A percentile compares a stretch with the other conserved stretches of the same genome.
Evolutionary conservation across 2,797 vertebrate species (phyloP).

Genomic region (Eupleurogrammus muticus): DNA sequence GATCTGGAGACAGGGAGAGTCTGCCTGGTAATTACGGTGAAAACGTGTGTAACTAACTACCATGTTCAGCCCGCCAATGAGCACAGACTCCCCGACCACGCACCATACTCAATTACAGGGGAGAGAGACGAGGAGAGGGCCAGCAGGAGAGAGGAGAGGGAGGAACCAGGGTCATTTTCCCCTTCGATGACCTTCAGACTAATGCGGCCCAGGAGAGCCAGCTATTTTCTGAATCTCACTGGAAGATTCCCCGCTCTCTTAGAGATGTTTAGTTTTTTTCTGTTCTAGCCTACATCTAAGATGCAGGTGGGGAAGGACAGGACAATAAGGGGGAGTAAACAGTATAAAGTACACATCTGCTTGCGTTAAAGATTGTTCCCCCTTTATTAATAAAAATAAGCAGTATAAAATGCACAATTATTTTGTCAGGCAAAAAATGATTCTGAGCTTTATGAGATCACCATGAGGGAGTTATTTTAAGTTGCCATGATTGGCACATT

Average conservation of each 20-base stretch:
- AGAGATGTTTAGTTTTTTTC: constrained; percentile 19
- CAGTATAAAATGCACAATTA: constrained; percentile 13
- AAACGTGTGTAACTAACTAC: constrained; percentile 84
- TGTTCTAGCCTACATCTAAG: constrained; percentile 29
- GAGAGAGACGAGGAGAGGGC: constrained; percentile 62
- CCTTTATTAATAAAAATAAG: neutral
- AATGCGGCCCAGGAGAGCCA: constrained; percentile 78
- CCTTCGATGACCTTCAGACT: constrained; percentile 82
- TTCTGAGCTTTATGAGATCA: constrained; percentile 13
- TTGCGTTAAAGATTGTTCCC: constrained; percentile 34
- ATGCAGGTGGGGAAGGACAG: constrained; percentile 40
- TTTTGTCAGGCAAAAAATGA: constrained; percentile 31
- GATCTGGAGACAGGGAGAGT: constrained; percentile 75
- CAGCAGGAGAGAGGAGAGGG: constrained; percentile 65
- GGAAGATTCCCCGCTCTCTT: constrained; percentile 65
- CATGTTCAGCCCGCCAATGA: constrained; percentile 78
- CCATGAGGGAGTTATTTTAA: constrained; percentile 8
- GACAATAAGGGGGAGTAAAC: constrained; percentile 8
- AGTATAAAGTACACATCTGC: constrained; percentile 22
- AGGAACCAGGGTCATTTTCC: constrained; percentile 74
- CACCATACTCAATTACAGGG: constrained; percentile 79
- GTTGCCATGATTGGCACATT: constrained; percentile 34
- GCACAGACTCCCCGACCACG: constrained; percentile 73
- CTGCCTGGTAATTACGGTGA: constrained; percentile 82
- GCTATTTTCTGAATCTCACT: constrained; percentile 78